Conservation (phyloP, 1,140 invertebrate species). For the Polypedilum pembai region DNA sequence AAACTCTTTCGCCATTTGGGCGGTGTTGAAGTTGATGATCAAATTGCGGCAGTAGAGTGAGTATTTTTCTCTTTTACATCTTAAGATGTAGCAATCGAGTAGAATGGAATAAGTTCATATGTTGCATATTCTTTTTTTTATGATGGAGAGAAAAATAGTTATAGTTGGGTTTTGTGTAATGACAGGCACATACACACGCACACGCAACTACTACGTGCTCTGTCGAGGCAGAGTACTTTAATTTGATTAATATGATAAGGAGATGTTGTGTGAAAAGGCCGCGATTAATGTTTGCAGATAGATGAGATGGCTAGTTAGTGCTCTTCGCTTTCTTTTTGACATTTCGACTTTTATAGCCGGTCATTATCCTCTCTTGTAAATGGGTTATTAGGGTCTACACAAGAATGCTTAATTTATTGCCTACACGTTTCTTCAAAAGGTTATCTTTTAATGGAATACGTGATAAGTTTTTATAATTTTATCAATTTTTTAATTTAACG, state of each 20-base stretch:
- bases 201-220: neutral
- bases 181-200: neutral
- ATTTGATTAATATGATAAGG: conserved; percentile 16
- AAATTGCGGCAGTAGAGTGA: conserved; percentile 73
- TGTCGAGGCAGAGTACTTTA: conserved; percentile 7
- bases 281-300: too few relatives aligned
- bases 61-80: conserved; percentile 29
- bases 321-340: too few relatives aligned
- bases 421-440: too few relatives aligned
- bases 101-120: conserved; percentile 17
- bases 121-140: neutral
- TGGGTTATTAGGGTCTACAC: too few relatives aligned
- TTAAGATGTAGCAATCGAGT: too few relatives aligned
- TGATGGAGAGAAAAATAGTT: neutral
- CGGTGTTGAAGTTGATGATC: conserved; percentile 79
- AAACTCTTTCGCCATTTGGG: conserved; percentile 73
- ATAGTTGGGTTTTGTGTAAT: too few relatives aligned
- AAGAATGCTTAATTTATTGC: too few relatives aligned
- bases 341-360: too few relatives aligned
- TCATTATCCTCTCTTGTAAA: too few relatives aligned
- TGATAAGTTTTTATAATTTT: too few relatives aligned
- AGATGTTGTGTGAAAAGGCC: neutral
- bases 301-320: neutral
- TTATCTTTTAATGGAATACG: too few relatives aligned
- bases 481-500: too few relatives aligned